A percentile compares a stretch with the other conserved stretches of the same genome.
Evolutionary conservation across 1,140 invertebrate species (phyloP).

Genomic region (Drosophila saltans): DNA sequence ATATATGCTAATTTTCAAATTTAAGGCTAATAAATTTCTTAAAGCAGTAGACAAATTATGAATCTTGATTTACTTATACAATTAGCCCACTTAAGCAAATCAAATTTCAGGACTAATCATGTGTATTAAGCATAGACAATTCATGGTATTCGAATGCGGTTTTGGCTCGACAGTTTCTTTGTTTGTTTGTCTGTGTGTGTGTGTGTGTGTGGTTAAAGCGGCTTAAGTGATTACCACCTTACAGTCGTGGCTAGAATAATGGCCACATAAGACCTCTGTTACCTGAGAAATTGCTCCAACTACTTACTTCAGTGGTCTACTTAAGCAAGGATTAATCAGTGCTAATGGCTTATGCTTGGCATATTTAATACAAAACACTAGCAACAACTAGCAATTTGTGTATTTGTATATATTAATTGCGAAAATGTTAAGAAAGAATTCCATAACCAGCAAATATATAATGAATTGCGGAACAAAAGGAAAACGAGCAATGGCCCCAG

Average conservation of each 20-base stretch:
- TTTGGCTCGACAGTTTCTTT: neutral
- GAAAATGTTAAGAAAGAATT: slow-evolving; percentile 48
- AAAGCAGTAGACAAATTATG: neutral
- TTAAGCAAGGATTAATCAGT: slow-evolving; percentile 73
- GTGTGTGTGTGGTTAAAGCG: slow-evolving; percentile 34
- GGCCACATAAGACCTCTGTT: neutral
- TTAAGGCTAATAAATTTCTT: neutral
- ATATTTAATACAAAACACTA: slow-evolving; percentile 41
- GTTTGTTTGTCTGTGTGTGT: neutral
- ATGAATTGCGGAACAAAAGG: slow-evolving; percentile 55
- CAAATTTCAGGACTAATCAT: slow-evolving; percentile 7
- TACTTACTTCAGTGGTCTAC: slow-evolving; percentile 16
- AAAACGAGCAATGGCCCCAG: neutral
- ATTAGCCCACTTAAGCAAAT: slow-evolving; percentile 6
- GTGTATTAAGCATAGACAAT: slow-evolving; percentile 10
- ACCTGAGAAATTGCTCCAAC: slow-evolving; percentile 2
- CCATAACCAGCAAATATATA: slow-evolving; percentile 22
- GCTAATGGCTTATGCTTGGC: slow-evolving; percentile 50
- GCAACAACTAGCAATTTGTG: slow-evolving; percentile 17
- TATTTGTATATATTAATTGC: slow-evolving; percentile 56
- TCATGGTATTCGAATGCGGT: slow-evolving; percentile 11
- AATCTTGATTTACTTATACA: neutral
- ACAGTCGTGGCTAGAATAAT: slow-evolving; percentile 3
- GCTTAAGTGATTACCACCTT: slow-evolving; percentile 23
- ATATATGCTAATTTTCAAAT: neutral